Evolutionary conservation across 2,888 invertebrate species (phyloP).

Genomic region (Drosophila cognata): DNA sequence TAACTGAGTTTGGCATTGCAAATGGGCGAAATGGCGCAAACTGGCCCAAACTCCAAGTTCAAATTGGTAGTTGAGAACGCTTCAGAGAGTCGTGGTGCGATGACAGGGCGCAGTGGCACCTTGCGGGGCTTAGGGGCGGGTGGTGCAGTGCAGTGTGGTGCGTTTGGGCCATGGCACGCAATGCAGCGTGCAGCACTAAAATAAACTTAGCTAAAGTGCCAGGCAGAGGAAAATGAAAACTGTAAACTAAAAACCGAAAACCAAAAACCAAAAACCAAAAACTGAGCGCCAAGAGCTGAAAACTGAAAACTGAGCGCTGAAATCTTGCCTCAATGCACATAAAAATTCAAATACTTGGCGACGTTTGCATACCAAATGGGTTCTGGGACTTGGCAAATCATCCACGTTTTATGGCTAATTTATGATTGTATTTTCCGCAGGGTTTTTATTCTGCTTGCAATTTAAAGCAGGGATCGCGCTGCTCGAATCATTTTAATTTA

Average conservation of each 20-base stretch:
- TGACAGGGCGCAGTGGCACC: conserved; percentile 25
- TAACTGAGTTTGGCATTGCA: conserved; percentile 37
- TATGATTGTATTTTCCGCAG: conserved; percentile 55
- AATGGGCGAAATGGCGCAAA: conserved; percentile 35
- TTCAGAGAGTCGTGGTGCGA: conserved; percentile 28
- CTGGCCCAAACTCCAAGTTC: conserved; percentile 56
- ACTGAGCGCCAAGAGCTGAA: conserved; percentile 28
- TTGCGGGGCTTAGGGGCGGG: not conserved
- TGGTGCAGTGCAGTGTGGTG: conserved; percentile 3
- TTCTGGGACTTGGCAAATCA: conserved; percentile 20
- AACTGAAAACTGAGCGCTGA: conserved; percentile 29
- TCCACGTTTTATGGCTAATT: conserved; percentile 69
- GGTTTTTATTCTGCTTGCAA: conserved; percentile 24
- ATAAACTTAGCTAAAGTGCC: conserved; percentile 65
- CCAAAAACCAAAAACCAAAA: conserved; percentile 26
- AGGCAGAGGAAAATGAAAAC: conserved; percentile 28
- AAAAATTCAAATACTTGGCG: conserved; percentile 75
- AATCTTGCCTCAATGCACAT: conserved; percentile 67
- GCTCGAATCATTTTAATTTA: conserved; percentile 47
- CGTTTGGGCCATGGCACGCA: conserved; percentile 58
- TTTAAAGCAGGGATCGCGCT: conserved; percentile 36
- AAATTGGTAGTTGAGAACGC: conserved; percentile 34
- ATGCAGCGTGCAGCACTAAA: conserved; percentile 64
- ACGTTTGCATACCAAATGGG: conserved; percentile 63
- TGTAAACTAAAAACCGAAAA: conserved; percentile 24